Evolutionary conservation across 2,113 vertebrate genomes (phyloP).

Genomic region (Mustela nigripes): DNA sequence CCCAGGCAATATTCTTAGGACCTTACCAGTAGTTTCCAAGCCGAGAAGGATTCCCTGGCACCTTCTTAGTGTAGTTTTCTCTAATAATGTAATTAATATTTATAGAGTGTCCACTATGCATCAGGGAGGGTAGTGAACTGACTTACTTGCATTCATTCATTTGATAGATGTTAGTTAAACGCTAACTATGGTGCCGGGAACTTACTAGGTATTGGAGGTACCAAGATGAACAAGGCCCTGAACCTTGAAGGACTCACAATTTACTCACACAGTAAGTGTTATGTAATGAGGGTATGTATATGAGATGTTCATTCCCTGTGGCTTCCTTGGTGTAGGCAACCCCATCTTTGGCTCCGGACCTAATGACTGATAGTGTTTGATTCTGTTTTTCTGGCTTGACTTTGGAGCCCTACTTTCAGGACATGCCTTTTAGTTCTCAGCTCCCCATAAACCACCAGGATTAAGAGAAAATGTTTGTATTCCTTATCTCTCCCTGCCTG

Average conservation of each 20-base stretch:
- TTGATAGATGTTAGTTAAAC: neutral
- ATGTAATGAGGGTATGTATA: neutral
- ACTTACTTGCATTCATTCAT: neutral
- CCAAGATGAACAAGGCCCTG: neutral
- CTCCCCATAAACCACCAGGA: neutral
- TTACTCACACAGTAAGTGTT: neutral
- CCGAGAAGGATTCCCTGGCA: neutral
- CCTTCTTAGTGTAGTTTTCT: slow-evolving; percentile 25
- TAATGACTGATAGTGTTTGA: neutral
- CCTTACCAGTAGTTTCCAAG: neutral
- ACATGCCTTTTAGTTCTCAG: neutral
- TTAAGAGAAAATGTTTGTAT: slow-evolving; percentile 34
- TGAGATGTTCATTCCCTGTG: neutral
- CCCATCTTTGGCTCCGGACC: neutral
- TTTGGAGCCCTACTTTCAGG: neutral
- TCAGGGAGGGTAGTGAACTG: neutral
- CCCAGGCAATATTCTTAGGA: neutral
- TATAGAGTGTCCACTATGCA: neutral
- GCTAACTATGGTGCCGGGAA: neutral
- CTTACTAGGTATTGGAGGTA: neutral
- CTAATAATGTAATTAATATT: slow-evolving; percentile 34
- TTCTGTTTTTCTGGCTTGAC: neutral
- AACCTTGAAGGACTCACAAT: neutral
- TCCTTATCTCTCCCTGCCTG: neutral
- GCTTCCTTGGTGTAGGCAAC: neutral